Evolutionary conservation across 2,797 vertebrate species (phyloP).

Genomic region (Cossypha niveicapilla): DNA sequence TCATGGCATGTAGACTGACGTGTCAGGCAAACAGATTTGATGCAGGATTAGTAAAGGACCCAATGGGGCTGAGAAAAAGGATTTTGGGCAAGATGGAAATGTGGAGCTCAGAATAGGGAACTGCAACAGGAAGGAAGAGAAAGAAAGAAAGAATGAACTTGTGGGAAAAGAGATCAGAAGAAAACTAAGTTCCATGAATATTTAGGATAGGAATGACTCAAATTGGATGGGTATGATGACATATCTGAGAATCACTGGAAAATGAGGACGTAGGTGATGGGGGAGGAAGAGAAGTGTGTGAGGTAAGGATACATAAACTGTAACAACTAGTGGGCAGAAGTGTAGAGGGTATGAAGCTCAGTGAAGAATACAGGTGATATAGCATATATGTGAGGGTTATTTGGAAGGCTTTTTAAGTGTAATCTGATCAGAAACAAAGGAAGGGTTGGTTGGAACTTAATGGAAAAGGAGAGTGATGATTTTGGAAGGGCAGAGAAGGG

Average conservation of each 20-base stretch:
- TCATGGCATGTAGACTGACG: not conserved
- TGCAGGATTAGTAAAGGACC: not conserved
- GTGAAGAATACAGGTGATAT: not conserved
- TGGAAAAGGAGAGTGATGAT: not conserved
- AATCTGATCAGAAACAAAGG: not conserved
- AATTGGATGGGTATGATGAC: not conserved
- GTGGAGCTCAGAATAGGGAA: not conserved
- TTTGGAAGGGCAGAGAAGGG: not conserved
- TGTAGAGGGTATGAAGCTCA: not conserved
- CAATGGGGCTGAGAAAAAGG: not conserved
- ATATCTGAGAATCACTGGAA: not conserved
- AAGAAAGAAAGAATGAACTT: not conserved
- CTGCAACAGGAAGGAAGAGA: not conserved
- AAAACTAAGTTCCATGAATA: not conserved
- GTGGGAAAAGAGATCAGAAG: not conserved
- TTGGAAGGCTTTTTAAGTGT: not conserved
- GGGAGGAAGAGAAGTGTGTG: not conserved
- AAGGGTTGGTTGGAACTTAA: not conserved
- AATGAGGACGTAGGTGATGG: not conserved
- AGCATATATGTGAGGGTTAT: not conserved
- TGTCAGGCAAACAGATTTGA: not conserved
- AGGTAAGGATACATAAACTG: not conserved
- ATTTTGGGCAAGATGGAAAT: not conserved
- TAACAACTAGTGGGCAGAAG: not conserved
- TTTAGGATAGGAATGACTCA: not conserved